Evolutionary conservation across 2,113 vertebrate genomes (phyloP).

Genomic region (Podarcis cretensis): DNA sequence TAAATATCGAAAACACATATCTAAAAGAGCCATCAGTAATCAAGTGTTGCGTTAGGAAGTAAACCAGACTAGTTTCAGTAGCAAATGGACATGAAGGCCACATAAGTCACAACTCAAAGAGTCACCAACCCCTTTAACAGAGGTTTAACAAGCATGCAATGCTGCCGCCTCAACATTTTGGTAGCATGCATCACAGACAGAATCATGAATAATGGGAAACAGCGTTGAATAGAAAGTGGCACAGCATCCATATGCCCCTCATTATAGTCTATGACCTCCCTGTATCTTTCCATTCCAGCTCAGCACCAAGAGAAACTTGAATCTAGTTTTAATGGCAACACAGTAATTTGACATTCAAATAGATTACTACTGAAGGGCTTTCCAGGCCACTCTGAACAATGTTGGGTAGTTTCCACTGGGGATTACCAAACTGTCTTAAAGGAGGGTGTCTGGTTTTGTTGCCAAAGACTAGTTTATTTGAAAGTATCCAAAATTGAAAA

Average conservation of each 20-base stretch:
- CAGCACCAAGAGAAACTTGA: neutral
- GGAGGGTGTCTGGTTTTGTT: conserved; percentile 15
- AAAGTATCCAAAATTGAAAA: conserved; percentile 56
- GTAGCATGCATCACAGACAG: neutral
- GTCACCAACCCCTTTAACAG: neutral
- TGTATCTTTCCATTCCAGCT: conserved; percentile 11
- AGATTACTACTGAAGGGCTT: neutral
- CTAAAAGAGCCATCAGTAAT: neutral
- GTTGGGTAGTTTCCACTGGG: rapidly evolving
- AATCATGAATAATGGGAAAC: conserved; percentile 38
- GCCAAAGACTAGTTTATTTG: conserved; percentile 55
- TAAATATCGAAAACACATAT: conserved; percentile 27
- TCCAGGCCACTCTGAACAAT: neutral
- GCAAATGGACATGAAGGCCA: conserved; percentile 21
- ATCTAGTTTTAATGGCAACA: conserved; percentile 18
- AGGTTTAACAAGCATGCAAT: neutral
- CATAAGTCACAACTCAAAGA: neutral
- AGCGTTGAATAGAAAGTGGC: conserved; percentile 30
- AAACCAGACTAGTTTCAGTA: conserved; percentile 31
- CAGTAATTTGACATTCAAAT: conserved; percentile 10
- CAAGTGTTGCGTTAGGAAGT: neutral
- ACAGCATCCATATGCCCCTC: conserved; percentile 12
- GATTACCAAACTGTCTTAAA: conserved; percentile 18
- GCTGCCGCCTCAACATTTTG: neutral
- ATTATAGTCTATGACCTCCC: conserved; percentile 21